Evolutionary conservation across 2,797 vertebrate genomes (phyloP).

Genomic region (Amblyopsis hoosieri): DNA sequence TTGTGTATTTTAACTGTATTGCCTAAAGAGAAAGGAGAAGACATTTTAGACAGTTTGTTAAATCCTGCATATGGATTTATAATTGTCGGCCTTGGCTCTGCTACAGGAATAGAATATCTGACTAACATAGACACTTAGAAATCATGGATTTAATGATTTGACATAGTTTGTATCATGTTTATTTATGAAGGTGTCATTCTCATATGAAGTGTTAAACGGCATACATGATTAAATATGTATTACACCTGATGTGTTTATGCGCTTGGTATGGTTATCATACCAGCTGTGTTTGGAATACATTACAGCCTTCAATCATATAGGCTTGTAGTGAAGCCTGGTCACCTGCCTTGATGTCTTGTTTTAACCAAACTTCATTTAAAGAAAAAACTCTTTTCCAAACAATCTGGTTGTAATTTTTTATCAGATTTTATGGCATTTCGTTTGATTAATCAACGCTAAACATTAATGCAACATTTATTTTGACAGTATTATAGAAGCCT

Average conservation of each 20-base stretch:
- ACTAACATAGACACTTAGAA: conserved; percentile 18
- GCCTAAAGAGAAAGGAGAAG: conserved; percentile 39
- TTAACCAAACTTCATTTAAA: conserved; percentile 22
- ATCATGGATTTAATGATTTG: too few species aligned
- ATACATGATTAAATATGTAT: conserved; percentile 60
- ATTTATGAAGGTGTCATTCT: background rate
- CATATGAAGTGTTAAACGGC: conserved; percentile 22
- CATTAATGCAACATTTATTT: conserved; percentile 18
- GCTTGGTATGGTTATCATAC: conserved; percentile 4
- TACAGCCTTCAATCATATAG: conserved; percentile 23
- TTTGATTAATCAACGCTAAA: conserved; percentile 22
- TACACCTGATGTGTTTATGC: conserved; percentile 12
- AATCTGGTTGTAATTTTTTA: conserved; percentile 29
- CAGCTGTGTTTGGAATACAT: conserved; percentile 13
- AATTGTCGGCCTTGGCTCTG: conserved; percentile 5
- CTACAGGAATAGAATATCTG: conserved; percentile 10
- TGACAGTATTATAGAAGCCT: conserved; percentile 24
- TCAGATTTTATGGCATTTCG: conserved; percentile 12
- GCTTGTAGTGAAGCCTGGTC: conserved; percentile 31
- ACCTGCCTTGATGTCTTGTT: conserved; percentile 41
- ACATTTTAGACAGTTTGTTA: background rate
- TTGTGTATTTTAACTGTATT: conserved; percentile 11
- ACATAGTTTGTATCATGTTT: too few species aligned
- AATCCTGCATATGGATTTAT: too few species aligned
- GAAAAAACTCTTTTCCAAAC: conserved; percentile 68